Conservation (phyloP, 2,888 invertebrate genomes). For the Andrena hattorfiana region DNA sequence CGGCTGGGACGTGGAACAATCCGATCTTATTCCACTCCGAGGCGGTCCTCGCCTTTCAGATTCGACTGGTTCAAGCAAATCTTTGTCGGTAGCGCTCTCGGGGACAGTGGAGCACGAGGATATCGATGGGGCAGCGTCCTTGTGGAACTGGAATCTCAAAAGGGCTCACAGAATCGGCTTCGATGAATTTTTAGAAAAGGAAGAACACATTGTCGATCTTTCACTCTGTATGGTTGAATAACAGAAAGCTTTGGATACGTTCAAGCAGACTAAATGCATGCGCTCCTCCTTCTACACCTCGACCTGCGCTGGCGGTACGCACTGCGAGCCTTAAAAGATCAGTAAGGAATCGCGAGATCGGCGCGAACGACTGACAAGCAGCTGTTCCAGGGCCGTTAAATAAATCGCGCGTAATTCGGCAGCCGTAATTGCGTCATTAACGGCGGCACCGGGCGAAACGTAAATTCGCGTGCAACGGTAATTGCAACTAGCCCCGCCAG, state of each 20-base stretch:
- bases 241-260: not conserved
- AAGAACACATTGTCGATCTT: not conserved
- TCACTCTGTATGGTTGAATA: not conserved
- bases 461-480: slow-evolving; percentile 40
- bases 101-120: too few species aligned
- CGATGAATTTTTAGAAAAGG: not conserved
- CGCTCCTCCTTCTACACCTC: not conserved
- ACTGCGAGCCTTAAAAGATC: not conserved
- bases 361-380: not conserved
- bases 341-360: not conserved
- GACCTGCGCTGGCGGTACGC: not conserved
- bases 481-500: slow-evolving; percentile 26
- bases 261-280: not conserved
- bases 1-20: not conserved
- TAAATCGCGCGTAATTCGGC: slow-evolving; percentile 32
- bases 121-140: too few species aligned
- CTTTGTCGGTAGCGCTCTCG: too few species aligned
- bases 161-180: not conserved
- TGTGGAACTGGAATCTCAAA: not conserved
- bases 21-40: not conserved
- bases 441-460: slow-evolving; percentile 29
- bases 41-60: not conserved
- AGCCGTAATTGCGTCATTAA: slow-evolving; percentile 42
- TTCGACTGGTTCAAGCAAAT: not conserved
- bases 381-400: slow-evolving; percentile 20